These are phyloP conservation scores for Periplaneta americana DNA, from an alignment of 1,140 invertebrate genomes.

Conservation along the genomic window DNA sequence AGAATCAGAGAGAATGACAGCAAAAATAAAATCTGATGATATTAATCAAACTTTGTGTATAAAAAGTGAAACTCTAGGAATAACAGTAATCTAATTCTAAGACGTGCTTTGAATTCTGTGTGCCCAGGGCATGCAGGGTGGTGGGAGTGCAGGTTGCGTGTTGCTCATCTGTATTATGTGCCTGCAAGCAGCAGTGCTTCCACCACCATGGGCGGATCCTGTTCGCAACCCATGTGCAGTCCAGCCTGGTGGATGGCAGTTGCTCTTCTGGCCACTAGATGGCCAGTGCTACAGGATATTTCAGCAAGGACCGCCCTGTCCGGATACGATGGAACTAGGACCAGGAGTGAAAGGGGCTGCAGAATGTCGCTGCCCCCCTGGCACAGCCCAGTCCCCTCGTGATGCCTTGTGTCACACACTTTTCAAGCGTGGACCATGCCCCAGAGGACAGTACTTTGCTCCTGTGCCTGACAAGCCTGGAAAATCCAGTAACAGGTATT, in stretches of 20 bases:
- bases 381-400: slow-evolving; percentile 53
- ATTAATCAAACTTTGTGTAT: too few relatives aligned
- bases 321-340: slow-evolving; percentile 72
- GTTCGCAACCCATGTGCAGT: slow-evolving; percentile 71
- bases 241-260: slow-evolving; percentile 72
- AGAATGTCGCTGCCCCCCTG: slow-evolving; percentile 72
- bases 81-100: too few relatives aligned
- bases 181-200: slow-evolving; percentile 52
- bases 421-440: slow-evolving; percentile 63
- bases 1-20: too few relatives aligned
- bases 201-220: slow-evolving; percentile 79
- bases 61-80: too few relatives aligned
- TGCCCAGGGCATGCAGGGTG: slow-evolving; percentile 31
- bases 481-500: slow-evolving; percentile 34
- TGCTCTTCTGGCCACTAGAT: slow-evolving; percentile 74
- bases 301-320: slow-evolving; percentile 56
- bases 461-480: slow-evolving; percentile 54
- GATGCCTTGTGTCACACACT: slow-evolving; percentile 59
- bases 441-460: slow-evolving; percentile 61
- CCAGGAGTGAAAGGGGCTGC: slow-evolving; percentile 51
- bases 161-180: slow-evolving; percentile 28
- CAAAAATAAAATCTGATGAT: too few relatives aligned
- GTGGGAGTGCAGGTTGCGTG: slow-evolving; percentile 4
- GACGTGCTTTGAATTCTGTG: too few relatives aligned
- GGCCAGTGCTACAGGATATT: slow-evolving; percentile 83